Base-by-base conservation (phyloP, 37 sponge, comb jelly and placozoan species). In the Haliclona indistincta region DNA sequence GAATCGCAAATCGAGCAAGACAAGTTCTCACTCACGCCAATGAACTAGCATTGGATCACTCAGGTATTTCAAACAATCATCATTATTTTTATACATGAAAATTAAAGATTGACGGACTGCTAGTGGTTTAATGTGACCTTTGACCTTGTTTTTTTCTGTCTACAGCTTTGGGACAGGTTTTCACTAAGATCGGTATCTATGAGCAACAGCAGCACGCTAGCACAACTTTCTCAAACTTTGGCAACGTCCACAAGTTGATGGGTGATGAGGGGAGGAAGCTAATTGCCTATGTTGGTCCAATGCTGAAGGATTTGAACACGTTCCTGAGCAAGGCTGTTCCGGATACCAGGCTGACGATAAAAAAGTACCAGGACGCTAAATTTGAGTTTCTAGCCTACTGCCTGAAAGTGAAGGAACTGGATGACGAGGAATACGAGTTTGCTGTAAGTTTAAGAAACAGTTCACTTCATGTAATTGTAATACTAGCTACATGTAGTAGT, bases 251-350 rank as follows among this genome's bases (percentile, higher is more conserved):
- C 86, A 71, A 78, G 90, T 85, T 41, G 39, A 86, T 81, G 88
- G 82, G 64, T 36, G 81, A 86, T 42, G 88, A 93, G 63, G 94
- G 86, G 33, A 43, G 61, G 76, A 90, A 80, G 69, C 79, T 85
- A 23, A 76, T 84, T 13, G 32, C 52, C 49, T 73, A 71, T 20
- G 76, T 91, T 67, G 82, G 73, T 41, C 92, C 92, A 2, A 83
- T 88, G 41, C n/a, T n/a, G n/a, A n/a, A n/a, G n/a, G 70, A 83
- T 88, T 7, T 17, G 6, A 75, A 66, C 67, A 10, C 10, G 8
- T n/a, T n/a, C n/a, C n/a, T n/a, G n/a, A n/a, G n/a, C n/a, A n/a
- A 92, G 89, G 95, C 95, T 70, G 86, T 97, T 4, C 97, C 97
- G 13, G 97, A 97, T 74, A 93, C 85, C 26, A 90, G 73, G 58